These are phyloP conservation scores for Epizoanthus fatuus DNA, from an alignment of 92 coral and sea anemone species.

Conservation along the genomic window DNA sequence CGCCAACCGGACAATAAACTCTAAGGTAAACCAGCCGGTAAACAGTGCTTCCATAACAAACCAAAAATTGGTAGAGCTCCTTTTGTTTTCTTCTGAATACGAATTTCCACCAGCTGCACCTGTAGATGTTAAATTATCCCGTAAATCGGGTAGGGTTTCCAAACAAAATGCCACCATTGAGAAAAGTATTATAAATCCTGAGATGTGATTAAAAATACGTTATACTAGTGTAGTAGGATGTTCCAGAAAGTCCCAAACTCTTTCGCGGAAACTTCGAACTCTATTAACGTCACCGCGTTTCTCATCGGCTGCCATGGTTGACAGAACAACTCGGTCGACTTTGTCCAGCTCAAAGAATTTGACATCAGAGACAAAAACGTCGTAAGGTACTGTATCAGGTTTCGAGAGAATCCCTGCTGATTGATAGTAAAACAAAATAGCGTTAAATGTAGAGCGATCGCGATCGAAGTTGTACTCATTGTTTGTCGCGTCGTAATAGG, in stretches of 20 bases:
- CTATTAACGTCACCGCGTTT: neutral
- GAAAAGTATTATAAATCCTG: conserved; percentile 67
- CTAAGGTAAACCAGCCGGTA: conserved; percentile 90
- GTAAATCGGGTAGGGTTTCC: conserved; percentile 78
- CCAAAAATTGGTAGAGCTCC: conserved; percentile 66
- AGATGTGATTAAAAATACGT: conserved; percentile 59
- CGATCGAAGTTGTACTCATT: conserved; percentile 85
- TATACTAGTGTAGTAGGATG: conserved; percentile 75
- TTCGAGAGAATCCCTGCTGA: conserved; percentile 87
- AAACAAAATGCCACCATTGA: conserved; percentile 78
- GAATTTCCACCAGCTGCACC: neutral
- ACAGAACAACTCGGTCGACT: neutral
- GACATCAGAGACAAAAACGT: conserved; percentile 78
- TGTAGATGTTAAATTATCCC: neutral
- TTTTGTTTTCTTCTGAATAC: conserved; percentile 29
- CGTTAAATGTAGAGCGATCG: conserved; percentile 82
- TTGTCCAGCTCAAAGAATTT: conserved; percentile 82
- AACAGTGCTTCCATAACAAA: conserved; percentile 77
- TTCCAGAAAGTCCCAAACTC: conserved; percentile 86
- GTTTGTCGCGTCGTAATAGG: conserved; percentile 71
- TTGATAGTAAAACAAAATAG: conserved; percentile 90
- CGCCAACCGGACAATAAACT: conserved; percentile 71
- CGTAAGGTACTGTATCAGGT: conserved; percentile 91
- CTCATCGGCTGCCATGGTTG: neutral
- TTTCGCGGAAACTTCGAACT: conserved; percentile 32